These are phyloP conservation scores for Danio albolineatus DNA, from an alignment of 2,797 vertebrate genomes.

Conservation along the genomic window DNA sequence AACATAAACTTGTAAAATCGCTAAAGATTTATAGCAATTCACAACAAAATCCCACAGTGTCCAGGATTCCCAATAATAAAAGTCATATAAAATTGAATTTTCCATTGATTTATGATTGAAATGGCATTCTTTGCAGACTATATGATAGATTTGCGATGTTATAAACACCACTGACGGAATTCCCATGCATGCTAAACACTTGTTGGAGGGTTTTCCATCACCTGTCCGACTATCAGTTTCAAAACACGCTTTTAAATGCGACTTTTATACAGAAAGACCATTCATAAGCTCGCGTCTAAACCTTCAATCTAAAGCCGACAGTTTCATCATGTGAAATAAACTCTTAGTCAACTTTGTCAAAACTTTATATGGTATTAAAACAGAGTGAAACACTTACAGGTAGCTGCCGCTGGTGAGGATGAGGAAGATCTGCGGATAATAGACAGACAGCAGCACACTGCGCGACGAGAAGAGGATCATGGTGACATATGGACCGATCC, in stretches of 20 bases:
- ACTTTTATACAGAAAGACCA: neutral
- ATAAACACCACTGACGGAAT: neutral
- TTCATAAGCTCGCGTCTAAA: too few relatives aligned
- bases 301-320: neutral
- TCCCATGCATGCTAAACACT: neutral
- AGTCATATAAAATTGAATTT: too few relatives aligned
- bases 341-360: neutral
- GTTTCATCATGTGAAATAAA: neutral
- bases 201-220: neutral
- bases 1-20: neutral
- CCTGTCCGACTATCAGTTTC: neutral
- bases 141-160: constrained; percentile 1
- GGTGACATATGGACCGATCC: constrained; percentile 80
- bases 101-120: too few relatives aligned
- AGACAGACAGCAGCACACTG: constrained; percentile 93
- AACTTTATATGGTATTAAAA: neutral
- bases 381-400: constrained; percentile 85
- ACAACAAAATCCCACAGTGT: neutral
- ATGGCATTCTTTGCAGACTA: too few relatives aligned
- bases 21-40: neutral
- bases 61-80: too few relatives aligned
- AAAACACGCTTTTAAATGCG: neutral
- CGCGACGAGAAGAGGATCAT: constrained; percentile 89
- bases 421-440: constrained; percentile 97
- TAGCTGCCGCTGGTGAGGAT: constrained; percentile 98